These are phyloP conservation scores for Pyrrhosoma nymphula DNA, from an alignment of 2,888 invertebrate genomes.

Conservation along the genomic window DNA sequence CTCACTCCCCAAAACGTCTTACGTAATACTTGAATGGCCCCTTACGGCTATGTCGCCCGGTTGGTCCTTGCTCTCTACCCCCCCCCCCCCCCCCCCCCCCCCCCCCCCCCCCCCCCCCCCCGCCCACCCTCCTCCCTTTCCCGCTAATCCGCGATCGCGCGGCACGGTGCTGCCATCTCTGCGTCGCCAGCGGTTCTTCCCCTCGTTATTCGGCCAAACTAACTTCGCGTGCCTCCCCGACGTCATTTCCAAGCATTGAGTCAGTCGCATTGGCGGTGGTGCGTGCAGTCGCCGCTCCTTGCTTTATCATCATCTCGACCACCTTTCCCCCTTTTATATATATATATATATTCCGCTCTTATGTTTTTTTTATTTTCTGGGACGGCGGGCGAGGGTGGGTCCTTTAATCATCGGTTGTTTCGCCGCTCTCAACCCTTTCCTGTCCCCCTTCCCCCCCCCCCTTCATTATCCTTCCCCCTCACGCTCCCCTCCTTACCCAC, in stretches of 20 bases:
- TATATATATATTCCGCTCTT: neutral
- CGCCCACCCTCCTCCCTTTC: neutral
- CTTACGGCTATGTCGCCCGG: no score
- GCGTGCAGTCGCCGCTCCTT: neutral
- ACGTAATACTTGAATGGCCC: no score
- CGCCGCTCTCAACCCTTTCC: neutral
- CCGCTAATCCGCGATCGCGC: neutral
- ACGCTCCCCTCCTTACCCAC: neutral
- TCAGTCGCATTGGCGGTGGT: neutral
- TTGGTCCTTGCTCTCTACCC: no score
- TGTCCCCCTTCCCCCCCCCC: neutral
- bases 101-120: no score
- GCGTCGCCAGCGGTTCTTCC: neutral
- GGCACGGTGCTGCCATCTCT: neutral
- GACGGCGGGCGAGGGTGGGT: neutral
- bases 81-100: no score
- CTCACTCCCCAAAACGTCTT: no score
- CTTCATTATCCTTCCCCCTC: constrained; percentile 1
- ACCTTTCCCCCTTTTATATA: no score
- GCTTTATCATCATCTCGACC: neutral
- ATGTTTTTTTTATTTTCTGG: neutral
- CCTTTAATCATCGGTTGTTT: constrained; percentile 21
- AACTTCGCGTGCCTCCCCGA: neutral
- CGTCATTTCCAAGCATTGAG: neutral
- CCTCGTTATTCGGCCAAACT: neutral